phyloP scores from a whole-genome alignment of 1,140 invertebrate species.

The Oreohelix idahoensis region DNA sequence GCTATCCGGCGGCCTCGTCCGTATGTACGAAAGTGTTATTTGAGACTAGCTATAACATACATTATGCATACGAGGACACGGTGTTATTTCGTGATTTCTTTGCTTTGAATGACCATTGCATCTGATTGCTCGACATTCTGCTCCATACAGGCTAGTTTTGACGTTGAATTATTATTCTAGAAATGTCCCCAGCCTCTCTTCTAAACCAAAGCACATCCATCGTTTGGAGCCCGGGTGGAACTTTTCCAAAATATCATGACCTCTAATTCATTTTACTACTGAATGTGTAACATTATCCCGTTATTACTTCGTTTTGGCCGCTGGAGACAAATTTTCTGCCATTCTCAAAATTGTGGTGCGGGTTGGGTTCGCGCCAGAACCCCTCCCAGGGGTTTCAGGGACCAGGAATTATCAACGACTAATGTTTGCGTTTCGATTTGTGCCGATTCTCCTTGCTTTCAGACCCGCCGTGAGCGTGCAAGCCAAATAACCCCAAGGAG shows the following conservation, averaged over 20 bases:
- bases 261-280: constrained; percentile 35
- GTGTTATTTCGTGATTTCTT: constrained; percentile 21
- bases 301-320: constrained; percentile 26
- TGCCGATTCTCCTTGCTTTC: not conserved
- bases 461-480: constrained; percentile 30
- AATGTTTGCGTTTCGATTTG: constrained; percentile 35
- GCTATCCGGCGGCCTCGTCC: not conserved
- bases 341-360: constrained; percentile 32
- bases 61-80: constrained; percentile 10
- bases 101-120: constrained; percentile 15
- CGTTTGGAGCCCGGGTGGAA: not conserved
- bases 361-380: constrained; percentile 28
- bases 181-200: constrained; percentile 19
- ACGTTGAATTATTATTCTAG: constrained; percentile 22
- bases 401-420: constrained; percentile 28
- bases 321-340: constrained; percentile 34
- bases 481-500: constrained; percentile 32
- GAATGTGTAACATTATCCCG: constrained; percentile 37
- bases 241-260: constrained; percentile 36
- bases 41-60: not conserved
- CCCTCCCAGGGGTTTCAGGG: constrained; percentile 18
- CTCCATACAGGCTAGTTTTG: not conserved
- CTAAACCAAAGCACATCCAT: constrained; percentile 22
- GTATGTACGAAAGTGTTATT: not conserved
- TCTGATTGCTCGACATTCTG: constrained; percentile 12